Percentiles rank a stretch among this genome's conserved stretches.
Conservation (phyloP, 2,113 vertebrate genomes). For the Daubentonia madagascariensis region DNA sequence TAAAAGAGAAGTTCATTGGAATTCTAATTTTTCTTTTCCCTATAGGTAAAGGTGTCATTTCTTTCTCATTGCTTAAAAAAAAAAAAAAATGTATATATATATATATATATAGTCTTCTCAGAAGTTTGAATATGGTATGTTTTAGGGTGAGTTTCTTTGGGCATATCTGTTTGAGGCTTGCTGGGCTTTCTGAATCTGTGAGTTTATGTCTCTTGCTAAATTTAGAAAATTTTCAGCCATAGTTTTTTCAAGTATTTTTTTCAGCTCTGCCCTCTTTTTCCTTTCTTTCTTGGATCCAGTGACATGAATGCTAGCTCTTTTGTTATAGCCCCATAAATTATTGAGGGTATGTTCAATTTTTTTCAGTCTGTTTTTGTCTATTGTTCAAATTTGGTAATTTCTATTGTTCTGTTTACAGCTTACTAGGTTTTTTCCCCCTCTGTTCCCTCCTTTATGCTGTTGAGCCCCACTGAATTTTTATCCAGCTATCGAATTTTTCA, state of each 20-base stretch:
- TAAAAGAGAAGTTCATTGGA: neutral
- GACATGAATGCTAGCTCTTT: neutral
- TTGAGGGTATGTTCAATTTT: neutral
- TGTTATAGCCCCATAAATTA: neutral
- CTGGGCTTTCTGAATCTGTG: neutral
- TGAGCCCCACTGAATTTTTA: neutral
- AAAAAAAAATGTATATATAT: too few relatives aligned
- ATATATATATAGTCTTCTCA: neutral
- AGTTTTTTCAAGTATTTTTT: neutral
- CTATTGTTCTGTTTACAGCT: neutral
- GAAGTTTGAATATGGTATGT: neutral
- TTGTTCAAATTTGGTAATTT: neutral
- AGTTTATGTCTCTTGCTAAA: neutral
- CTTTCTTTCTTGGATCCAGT: neutral
- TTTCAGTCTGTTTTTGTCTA: neutral
- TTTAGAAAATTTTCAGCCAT: neutral
- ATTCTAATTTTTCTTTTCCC: neutral
- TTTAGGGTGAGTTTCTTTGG: neutral
- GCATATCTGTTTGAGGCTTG: too few relatives aligned
- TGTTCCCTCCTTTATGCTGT: neutral
- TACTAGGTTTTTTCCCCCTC: too few relatives aligned
- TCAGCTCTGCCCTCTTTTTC: neutral
- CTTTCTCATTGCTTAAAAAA: neutral
- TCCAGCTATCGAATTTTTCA: neutral
- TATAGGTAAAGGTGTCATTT: neutral